Conservation (phyloP, 2,888 invertebrate species). For the Drosophila melanosoma region DNA sequence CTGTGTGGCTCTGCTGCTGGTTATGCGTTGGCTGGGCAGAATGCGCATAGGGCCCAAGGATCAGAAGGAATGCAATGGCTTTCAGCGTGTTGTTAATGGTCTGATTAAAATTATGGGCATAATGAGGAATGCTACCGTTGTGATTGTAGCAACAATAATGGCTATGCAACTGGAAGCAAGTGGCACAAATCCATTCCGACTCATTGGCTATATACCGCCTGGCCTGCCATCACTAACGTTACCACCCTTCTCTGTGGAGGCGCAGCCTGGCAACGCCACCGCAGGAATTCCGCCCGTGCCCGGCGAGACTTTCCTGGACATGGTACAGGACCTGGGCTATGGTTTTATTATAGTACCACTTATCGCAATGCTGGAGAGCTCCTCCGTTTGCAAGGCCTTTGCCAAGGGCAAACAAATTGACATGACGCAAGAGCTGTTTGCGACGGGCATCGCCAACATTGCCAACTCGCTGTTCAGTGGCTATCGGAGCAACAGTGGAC, state of each 20-base stretch:
- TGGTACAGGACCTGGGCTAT: constrained; percentile 92
- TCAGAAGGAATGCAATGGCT: constrained; percentile 83
- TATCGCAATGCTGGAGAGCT: constrained; percentile 94
- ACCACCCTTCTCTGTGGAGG: constrained; percentile 89
- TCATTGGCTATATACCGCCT: constrained; percentile 90
- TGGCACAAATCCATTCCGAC: constrained; percentile 85
- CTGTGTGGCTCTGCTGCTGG: constrained; percentile 90
- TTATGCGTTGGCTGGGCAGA: constrained; percentile 90
- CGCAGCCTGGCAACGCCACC: constrained; percentile 68
- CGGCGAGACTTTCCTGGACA: constrained; percentile 87
- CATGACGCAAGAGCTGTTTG: constrained; percentile 95
- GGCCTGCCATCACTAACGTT: constrained; percentile 89
- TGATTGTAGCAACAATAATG: constrained; percentile 89
- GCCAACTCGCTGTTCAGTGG: constrained; percentile 93
- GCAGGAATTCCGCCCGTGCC: constrained; percentile 63
- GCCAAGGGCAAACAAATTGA: constrained; percentile 93
- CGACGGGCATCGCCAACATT: constrained; percentile 91
- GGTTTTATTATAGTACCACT: constrained; percentile 94
- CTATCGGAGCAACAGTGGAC: constrained; percentile 92
- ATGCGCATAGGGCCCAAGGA: constrained; percentile 87
- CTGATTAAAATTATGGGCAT: constrained; percentile 90
- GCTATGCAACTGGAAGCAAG: constrained; percentile 87
- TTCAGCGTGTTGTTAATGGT: constrained; percentile 87
- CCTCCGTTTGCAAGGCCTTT: constrained; percentile 88
- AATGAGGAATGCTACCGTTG: constrained; percentile 92